These are phyloP conservation scores for Drosophila aldrichi DNA, from an alignment of 2,888 invertebrate species.

Conservation along the genomic window DNA sequence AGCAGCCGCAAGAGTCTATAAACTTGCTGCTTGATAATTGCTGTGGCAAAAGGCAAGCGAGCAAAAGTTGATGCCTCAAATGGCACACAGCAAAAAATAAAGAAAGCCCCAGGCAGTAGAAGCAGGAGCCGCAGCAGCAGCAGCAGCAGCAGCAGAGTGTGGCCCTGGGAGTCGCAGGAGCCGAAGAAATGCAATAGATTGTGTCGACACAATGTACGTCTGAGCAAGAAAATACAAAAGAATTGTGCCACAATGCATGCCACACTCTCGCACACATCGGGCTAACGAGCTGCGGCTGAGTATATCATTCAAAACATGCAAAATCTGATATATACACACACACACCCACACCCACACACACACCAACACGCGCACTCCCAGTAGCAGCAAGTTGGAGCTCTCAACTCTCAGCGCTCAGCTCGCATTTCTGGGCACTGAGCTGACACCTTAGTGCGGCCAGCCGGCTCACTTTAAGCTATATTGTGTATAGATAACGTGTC, in stretches of 20 bases:
- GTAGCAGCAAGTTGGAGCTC: conserved; percentile 1
- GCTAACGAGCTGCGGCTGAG: conserved; percentile 64
- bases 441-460: conserved; percentile 36
- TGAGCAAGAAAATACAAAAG: conserved; percentile 59
- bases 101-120: conserved; percentile 14
- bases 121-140: not conserved
- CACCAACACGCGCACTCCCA: not conserved
- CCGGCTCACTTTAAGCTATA: conserved; percentile 71
- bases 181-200: conserved; percentile 47
- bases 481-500: conserved; percentile 80
- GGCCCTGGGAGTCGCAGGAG: conserved; percentile 8
- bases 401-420: conserved; percentile 9
- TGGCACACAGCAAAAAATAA: conserved; percentile 29
- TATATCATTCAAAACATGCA: conserved; percentile 53
- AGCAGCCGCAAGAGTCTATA: conserved; percentile 57
- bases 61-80: conserved; percentile 55
- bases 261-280: conserved; percentile 5
- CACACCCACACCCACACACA: conserved; percentile 7
- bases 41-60: conserved; percentile 53
- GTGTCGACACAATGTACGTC: conserved; percentile 66
- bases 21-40: conserved; percentile 64
- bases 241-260: conserved; percentile 56
- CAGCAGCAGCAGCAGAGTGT: not conserved
- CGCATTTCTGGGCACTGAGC: conserved; percentile 18
- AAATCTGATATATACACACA: conserved; percentile 14